A percentile compares a stretch with the other conserved stretches of the same genome.
Evolutionary conservation across 2,888 invertebrate genomes (phyloP).

Genomic region (Euspilapteryx auroguttella): DNA sequence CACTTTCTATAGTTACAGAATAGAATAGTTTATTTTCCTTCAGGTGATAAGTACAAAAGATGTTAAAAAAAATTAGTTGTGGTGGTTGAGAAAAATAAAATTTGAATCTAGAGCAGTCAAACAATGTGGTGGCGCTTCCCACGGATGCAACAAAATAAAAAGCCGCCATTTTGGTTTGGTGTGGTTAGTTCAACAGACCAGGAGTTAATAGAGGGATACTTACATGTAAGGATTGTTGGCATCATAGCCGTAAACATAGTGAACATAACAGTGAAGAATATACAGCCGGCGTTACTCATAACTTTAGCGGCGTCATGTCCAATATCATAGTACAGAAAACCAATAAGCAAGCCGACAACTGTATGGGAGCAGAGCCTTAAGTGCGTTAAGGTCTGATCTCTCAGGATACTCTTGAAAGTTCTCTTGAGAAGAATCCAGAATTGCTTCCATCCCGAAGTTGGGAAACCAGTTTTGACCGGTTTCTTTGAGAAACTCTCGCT

Average conservation of each 20-base stretch:
- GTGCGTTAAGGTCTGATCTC: conserved; percentile 88
- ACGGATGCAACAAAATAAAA: too few species aligned
- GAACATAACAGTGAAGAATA: conserved; percentile 95
- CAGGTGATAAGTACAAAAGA: too few species aligned
- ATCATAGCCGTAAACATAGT: conserved; percentile 98
- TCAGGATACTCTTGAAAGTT: conserved; percentile 78
- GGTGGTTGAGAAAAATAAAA: too few species aligned
- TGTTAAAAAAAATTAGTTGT: too few species aligned
- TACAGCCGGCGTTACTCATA: conserved; percentile 92
- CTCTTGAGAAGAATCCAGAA: conserved; percentile 87
- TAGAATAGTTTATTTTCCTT: too few species aligned
- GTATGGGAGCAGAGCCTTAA: conserved; percentile 86
- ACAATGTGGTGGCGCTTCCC: too few species aligned
- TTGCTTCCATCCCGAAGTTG: conserved; percentile 80
- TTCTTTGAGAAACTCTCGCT: conserved; percentile 71
- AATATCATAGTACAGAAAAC: conserved; percentile 90
- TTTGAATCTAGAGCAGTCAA: too few species aligned
- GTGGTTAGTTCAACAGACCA: too few species aligned
- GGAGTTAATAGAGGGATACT: conserved; percentile 45
- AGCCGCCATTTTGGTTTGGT: too few species aligned
- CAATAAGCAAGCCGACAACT: conserved; percentile 88
- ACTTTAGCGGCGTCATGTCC: conserved; percentile 93
- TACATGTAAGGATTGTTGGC: conserved; percentile 97
- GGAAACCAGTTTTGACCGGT: conserved; percentile 72
- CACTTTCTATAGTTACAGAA: too few species aligned